These are phyloP conservation scores for Mesoclemmys tuberculata DNA, from an alignment of 2,113 vertebrate genomes.

Conservation along the genomic window DNA sequence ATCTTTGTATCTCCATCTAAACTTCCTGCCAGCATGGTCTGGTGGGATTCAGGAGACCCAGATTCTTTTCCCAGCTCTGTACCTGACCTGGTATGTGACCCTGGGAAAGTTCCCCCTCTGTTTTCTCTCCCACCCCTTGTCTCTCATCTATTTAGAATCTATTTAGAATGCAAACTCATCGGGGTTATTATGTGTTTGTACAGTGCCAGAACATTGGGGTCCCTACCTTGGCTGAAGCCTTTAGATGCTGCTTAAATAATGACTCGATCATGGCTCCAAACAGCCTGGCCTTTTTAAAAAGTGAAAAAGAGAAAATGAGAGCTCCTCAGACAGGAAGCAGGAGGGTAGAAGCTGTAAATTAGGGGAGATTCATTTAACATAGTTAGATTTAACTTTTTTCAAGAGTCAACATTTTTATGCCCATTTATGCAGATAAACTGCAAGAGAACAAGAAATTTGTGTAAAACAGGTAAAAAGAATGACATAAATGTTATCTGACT, in stretches of 20 bases:
- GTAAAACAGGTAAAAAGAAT: not conserved
- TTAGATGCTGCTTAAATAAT: not conserved
- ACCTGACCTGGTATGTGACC: not conserved
- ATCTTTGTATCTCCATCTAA: not conserved
- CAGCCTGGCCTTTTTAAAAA: not conserved
- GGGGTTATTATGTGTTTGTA: not conserved
- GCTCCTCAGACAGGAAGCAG: not conserved
- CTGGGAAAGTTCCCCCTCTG: slow-evolving; percentile 9
- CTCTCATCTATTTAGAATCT: no score
- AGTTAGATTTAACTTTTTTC: not conserved
- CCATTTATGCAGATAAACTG: not conserved
- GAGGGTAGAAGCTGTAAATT: not conserved
- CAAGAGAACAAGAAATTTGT: not conserved
- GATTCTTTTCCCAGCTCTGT: not conserved
- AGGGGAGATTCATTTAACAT: not conserved
- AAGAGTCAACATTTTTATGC: not conserved
- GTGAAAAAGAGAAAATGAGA: not conserved
- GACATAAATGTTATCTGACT: not conserved
- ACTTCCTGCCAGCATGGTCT: not conserved
- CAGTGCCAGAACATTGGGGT: not conserved
- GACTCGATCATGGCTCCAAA: no score
- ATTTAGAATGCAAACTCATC: not conserved
- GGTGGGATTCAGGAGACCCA: not conserved
- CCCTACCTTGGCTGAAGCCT: not conserved
- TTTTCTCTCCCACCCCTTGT: not conserved